A percentile compares a stretch with the other conserved stretches of the same genome.
These are phyloP conservation scores for Fulmarus glacialis DNA, from an alignment of 2,113 vertebrate genomes.

Conservation along the genomic window DNA sequence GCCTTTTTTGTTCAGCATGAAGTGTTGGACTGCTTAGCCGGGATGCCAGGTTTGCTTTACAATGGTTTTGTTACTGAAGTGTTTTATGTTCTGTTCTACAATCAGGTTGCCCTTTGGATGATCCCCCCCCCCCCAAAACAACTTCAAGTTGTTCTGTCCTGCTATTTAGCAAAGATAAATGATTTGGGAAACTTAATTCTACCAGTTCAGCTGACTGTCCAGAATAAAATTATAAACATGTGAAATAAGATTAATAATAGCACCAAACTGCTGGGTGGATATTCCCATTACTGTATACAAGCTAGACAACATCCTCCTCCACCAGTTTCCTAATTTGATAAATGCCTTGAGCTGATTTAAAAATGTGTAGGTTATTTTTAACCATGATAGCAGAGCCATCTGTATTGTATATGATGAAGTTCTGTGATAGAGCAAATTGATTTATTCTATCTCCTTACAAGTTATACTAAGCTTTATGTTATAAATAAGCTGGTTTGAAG, in stretches of 20 bases:
- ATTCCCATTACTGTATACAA: background rate
- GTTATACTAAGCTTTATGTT: constrained; percentile 61
- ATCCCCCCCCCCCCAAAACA: background rate
- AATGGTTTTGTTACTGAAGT: background rate
- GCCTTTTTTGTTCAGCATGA: background rate
- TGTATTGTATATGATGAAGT: constrained; percentile 70
- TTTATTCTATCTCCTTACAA: constrained; percentile 62
- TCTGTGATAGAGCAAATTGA: constrained; percentile 65
- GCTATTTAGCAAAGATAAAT: constrained; percentile 2
- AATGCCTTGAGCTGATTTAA: constrained; percentile 53
- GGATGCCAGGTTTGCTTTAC: background rate
- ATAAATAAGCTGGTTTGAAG: constrained; percentile 64
- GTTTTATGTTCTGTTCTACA: background rate
- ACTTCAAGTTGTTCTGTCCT: background rate
- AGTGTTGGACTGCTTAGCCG: background rate
- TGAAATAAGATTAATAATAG: constrained; percentile 8
- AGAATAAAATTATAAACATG: background rate
- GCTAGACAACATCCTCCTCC: constrained; percentile 31
- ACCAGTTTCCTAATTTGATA: constrained; percentile 38
- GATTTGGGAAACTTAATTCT: background rate
- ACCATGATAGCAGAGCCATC: constrained; percentile 54
- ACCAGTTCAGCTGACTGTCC: background rate
- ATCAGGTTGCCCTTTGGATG: background rate
- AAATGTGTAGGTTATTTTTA: constrained; percentile 59
- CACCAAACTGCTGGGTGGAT: background rate